These are phyloP conservation scores for Eptesicus fuscus DNA, from an alignment of 2,113 vertebrate species.

Conservation along the genomic window DNA sequence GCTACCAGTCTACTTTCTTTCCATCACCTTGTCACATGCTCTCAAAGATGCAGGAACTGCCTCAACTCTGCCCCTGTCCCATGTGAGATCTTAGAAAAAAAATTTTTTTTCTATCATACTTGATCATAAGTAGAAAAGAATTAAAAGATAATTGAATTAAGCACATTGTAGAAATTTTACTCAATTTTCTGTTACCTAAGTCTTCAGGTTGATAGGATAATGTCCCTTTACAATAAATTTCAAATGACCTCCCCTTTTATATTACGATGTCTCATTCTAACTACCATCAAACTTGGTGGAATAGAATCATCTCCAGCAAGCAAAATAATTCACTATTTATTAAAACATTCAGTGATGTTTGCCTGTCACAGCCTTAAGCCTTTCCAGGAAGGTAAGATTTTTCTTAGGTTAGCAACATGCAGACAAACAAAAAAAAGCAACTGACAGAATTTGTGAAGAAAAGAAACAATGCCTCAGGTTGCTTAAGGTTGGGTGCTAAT, in stretches of 20 bases:
- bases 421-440: constrained; percentile 22
- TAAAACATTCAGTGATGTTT: background rate
- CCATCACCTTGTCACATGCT: background rate
- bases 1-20: background rate
- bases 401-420: constrained; percentile 8
- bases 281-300: background rate
- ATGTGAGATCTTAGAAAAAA: background rate
- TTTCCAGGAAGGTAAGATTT: constrained; percentile 48
- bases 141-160: background rate
- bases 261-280: background rate
- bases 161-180: background rate
- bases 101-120: background rate
- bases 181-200: background rate
- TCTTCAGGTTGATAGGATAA: background rate
- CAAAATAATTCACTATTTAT: background rate
- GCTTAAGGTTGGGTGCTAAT: background rate
- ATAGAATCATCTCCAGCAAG: constrained; percentile 29
- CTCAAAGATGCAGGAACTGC: background rate
- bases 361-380: background rate
- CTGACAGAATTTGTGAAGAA: constrained; percentile 19
- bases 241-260: background rate
- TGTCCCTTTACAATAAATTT: background rate
- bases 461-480: constrained; percentile 15
- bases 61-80: background rate
- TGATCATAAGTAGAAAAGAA: background rate